phyloP scores from a whole-genome alignment of 1,140 invertebrate genomes.

The Drosophila suzukii region DNA sequence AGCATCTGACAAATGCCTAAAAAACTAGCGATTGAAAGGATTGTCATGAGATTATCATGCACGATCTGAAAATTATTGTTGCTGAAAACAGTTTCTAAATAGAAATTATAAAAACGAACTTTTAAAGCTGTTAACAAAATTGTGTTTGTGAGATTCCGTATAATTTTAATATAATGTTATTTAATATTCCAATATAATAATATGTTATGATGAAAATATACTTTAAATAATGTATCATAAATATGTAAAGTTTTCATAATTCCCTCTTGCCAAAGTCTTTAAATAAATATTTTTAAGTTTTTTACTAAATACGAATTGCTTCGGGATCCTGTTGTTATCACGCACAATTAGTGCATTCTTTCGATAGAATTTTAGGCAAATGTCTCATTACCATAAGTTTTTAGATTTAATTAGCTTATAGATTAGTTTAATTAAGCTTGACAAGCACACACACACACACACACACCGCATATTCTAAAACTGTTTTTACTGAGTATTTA shows the following conservation, averaged over 20 bases:
- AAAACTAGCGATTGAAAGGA: slow-evolving; percentile 1
- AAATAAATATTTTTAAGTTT: not conserved
- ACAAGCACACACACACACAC: slow-evolving; percentile 38
- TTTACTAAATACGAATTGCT: not conserved
- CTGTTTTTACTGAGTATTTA: slow-evolving; percentile 3
- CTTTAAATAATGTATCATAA: slow-evolving; percentile 2
- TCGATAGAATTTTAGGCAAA: slow-evolving; percentile 7
- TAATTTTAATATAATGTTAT: not conserved
- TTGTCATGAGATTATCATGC: slow-evolving; percentile 2
- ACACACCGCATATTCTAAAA: slow-evolving; percentile 6
- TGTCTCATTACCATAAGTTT: slow-evolving; percentile 27
- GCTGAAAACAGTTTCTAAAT: not conserved
- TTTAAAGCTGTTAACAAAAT: not conserved
- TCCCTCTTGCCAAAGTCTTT: slow-evolving; percentile 14
- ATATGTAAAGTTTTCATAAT: slow-evolving; percentile 1
- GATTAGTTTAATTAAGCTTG: slow-evolving; percentile 6
- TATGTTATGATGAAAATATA: not conserved
- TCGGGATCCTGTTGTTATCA: not conserved
- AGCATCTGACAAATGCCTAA: slow-evolving; percentile 6
- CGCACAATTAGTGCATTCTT: not conserved
- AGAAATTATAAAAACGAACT: not conserved
- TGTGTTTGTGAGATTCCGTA: slow-evolving; percentile 5
- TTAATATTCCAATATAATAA: not conserved
- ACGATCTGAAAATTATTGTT: not conserved
- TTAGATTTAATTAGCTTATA: slow-evolving; percentile 55